Evolutionary conservation across 2,113 vertebrate genomes (phyloP).

Genomic region (Peucedramus taeniatus): DNA sequence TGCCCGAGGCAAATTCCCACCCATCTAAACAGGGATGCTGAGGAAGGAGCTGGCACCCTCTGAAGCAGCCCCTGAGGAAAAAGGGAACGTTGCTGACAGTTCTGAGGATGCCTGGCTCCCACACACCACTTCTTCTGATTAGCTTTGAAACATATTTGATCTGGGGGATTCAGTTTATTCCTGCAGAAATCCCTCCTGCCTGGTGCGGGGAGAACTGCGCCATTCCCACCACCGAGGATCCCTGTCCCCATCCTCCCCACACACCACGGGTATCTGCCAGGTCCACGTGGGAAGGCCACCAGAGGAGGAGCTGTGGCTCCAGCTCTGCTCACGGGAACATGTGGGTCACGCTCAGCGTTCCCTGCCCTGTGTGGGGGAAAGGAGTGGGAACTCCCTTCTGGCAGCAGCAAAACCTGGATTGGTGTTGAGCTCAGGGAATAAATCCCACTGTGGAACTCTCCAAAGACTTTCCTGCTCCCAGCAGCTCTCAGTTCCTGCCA

Average conservation of each 20-base stretch:
- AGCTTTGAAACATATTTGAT: constrained; percentile 2
- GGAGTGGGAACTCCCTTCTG: not conserved
- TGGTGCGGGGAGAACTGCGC: rapidly evolving
- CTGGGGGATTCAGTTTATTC: not conserved
- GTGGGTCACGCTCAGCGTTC: rapidly evolving
- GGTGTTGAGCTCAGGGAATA: rapidly evolving
- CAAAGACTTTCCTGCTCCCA: not conserved
- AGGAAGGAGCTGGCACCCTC: constrained; percentile 10
- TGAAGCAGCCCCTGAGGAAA: not conserved
- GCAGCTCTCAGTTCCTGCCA: not conserved
- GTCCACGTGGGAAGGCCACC: rapidly evolving
- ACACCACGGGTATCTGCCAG: not conserved
- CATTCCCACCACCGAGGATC: rapidly evolving
- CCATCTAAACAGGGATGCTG: not conserved
- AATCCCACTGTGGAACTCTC: not conserved
- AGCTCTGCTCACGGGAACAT: rapidly evolving
- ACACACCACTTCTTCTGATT: not conserved
- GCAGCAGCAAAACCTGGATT: rapidly evolving
- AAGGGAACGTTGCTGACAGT: not conserved
- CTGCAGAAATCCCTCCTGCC: not conserved
- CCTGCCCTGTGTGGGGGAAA: not conserved
- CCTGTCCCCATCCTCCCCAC: not conserved
- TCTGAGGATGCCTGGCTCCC: constrained; percentile 13
- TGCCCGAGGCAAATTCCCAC: not conserved
- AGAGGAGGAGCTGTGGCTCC: not conserved